Conservation (phyloP, 1,140 invertebrate species). For the Bombus superbus region DNA sequence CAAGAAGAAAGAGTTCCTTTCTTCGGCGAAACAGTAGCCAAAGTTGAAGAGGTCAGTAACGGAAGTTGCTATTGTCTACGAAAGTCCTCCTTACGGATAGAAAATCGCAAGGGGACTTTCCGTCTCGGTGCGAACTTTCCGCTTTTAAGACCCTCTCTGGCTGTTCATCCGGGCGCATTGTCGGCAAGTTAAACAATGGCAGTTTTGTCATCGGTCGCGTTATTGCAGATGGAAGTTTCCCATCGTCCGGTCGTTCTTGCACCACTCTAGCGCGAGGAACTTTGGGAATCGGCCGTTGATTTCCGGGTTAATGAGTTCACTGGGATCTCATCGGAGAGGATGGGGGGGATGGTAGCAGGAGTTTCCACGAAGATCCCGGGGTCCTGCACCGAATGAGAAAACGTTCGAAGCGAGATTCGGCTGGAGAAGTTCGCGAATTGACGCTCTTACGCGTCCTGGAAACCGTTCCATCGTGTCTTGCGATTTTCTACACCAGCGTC, state of each 20-base stretch:
- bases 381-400: constrained; percentile 26
- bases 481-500: not conserved
- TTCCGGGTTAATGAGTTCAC: constrained; percentile 55
- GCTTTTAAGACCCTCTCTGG: constrained; percentile 1
- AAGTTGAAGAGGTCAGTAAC: constrained; percentile 1
- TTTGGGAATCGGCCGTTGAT: constrained; percentile 46
- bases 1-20: not conserved
- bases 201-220: constrained; percentile 55
- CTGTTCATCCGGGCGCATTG: constrained; percentile 34
- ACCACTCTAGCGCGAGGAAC: not conserved
- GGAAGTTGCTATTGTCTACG: not conserved
- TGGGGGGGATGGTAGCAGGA: not conserved
- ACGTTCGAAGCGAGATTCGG: constrained; percentile 18
- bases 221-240: constrained; percentile 59
- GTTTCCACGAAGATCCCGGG: not conserved
- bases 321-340: constrained; percentile 14
- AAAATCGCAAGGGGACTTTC: not conserved
- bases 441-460: constrained; percentile 22
- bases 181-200: constrained; percentile 62
- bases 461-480: not conserved
- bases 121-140: constrained; percentile 21
- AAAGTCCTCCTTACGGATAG: not conserved
- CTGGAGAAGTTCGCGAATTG: constrained; percentile 39
- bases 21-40: not conserved
- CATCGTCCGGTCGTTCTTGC: constrained; percentile 45